Evolutionary conservation across 2,113 vertebrate species (phyloP).

Genomic region (Scophthalmus maximus): DNA sequence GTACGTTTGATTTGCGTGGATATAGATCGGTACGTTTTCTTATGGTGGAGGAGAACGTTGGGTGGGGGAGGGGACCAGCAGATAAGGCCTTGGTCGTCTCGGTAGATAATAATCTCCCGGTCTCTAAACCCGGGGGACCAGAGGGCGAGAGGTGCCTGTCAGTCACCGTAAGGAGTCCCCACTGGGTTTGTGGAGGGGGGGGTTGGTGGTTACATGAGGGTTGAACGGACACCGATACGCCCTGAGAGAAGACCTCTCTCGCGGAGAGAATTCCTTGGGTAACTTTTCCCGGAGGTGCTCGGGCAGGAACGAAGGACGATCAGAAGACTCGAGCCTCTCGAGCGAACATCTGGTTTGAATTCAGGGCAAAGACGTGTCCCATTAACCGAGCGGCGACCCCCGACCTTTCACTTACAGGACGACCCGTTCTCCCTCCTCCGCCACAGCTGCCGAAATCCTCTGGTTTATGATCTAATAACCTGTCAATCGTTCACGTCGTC

Average conservation of each 20-base stretch:
- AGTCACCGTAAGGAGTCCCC: slow-evolving; percentile 54
- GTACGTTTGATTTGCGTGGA: slow-evolving; percentile 51
- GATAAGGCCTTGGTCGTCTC: neutral
- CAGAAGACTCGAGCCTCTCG: neutral
- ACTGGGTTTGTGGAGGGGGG: slow-evolving; percentile 23
- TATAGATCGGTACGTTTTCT: slow-evolving; percentile 68
- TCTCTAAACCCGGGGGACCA: slow-evolving; percentile 52
- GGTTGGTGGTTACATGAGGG: slow-evolving; percentile 7
- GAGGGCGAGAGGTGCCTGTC: slow-evolving; percentile 67
- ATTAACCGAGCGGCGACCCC: too few species aligned
- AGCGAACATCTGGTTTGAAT: neutral
- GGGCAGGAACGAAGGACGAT: neutral
- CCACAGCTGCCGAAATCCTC: too few species aligned
- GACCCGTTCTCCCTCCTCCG: too few species aligned
- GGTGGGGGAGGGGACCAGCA: neutral
- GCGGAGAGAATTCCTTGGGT: slow-evolving; percentile 11
- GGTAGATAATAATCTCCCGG: slow-evolving; percentile 66
- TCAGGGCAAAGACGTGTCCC: too few species aligned
- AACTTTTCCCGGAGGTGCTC: neutral
- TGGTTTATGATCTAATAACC: too few species aligned
- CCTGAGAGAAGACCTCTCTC: slow-evolving; percentile 5
- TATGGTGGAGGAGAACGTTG: slow-evolving; percentile 23
- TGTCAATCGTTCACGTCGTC: too few species aligned
- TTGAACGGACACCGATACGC: slow-evolving; percentile 1
- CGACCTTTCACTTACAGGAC: too few species aligned